Percentiles rank a stretch among this genome's conserved stretches.
Conservation (phyloP, 1,140 invertebrate genomes). For the Ridgeia piscesae region DNA sequence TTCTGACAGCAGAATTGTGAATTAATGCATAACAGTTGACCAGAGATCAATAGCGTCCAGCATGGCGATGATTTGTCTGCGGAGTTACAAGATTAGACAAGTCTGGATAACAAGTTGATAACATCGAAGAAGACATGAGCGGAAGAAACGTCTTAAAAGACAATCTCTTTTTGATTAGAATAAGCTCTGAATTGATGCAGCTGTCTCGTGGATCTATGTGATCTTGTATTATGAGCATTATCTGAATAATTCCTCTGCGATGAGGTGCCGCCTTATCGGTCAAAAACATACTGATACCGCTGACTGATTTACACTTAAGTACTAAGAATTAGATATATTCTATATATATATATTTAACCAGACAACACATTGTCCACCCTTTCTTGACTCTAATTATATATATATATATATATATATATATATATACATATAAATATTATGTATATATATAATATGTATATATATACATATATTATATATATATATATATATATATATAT, state of each 20-base stretch:
- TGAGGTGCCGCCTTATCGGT: neutral
- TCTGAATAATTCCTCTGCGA: neutral
- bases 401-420: conserved; percentile 20
- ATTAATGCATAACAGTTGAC: neutral
- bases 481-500: conserved; percentile 9
- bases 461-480: no score
- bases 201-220: neutral
- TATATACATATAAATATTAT: conserved; percentile 6
- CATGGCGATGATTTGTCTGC: neutral
- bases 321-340: neutral
- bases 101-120: neutral
- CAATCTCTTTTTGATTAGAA: neutral
- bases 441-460: no score
- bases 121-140: neutral
- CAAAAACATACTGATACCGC: neutral
- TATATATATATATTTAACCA: no score
- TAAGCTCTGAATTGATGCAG: neutral
- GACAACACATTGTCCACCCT: no score
- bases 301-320: neutral
- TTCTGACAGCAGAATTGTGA: neutral
- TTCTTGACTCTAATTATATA: neutral
- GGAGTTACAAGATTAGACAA: neutral
- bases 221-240: neutral
- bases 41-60: neutral
- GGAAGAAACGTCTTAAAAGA: neutral